A percentile compares a stretch with the other conserved stretches of the same genome.
Conservation (phyloP, 2,888 invertebrate species). For the Zygaena filipendulae region DNA sequence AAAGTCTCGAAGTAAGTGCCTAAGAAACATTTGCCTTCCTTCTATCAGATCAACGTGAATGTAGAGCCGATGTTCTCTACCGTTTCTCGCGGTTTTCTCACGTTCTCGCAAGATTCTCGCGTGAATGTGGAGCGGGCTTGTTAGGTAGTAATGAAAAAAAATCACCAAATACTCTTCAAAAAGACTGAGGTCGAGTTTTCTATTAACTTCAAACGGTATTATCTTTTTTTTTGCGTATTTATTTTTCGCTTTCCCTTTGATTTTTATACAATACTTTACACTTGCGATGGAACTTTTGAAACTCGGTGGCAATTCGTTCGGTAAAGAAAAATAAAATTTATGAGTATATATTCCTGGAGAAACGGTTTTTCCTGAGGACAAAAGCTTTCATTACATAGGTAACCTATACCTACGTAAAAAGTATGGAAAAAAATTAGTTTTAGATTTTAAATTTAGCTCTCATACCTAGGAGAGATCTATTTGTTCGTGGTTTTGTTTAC, state of each 20-base stretch:
- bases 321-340: conserved; percentile 36
- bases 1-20: no score
- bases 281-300: conserved; percentile 35
- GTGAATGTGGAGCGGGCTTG: no score
- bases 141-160: conserved; percentile 6
- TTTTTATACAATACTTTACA: conserved; percentile 29
- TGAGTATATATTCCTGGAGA: conserved; percentile 31
- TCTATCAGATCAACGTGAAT: no score
- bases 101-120: no score
- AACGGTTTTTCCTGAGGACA: conserved; percentile 25
- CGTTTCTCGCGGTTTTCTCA: no score
- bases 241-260: conserved; percentile 28
- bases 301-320: conserved; percentile 33
- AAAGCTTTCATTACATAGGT: background rate
- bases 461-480: no score
- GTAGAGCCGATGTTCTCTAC: no score
- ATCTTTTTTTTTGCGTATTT: conserved; percentile 22
- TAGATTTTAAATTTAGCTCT: no score
- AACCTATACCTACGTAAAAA: background rate
- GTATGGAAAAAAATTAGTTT: conserved; percentile 6
- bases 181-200: conserved; percentile 33
- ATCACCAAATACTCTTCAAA: conserved; percentile 28
- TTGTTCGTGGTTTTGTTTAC: no score
- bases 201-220: conserved; percentile 26
- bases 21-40: no score